These are phyloP conservation scores for Eupithecia exiguata DNA, from an alignment of 2,888 invertebrate species.

Conservation along the genomic window DNA sequence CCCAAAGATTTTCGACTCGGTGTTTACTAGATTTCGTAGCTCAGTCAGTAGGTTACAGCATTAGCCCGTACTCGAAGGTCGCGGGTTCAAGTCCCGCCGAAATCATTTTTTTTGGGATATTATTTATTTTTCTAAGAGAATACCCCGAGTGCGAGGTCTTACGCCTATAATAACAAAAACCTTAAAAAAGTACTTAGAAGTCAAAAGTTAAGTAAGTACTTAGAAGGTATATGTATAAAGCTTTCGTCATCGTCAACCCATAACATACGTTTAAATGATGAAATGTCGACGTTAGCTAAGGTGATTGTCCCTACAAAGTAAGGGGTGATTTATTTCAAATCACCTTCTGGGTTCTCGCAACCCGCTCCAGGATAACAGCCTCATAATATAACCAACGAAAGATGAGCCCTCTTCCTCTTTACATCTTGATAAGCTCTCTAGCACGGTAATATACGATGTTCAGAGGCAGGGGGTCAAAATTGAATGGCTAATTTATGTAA, in stretches of 20 bases:
- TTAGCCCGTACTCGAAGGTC: no score
- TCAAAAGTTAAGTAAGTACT: no score
- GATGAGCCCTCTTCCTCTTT: constrained; percentile 50
- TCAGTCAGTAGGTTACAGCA: no score
- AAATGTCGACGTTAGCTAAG: constrained; percentile 53
- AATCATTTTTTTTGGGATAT: no score
- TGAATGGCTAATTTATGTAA: constrained; percentile 59
- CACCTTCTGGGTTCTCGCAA: constrained; percentile 54
- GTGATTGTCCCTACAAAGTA: constrained; percentile 66
- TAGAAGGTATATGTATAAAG: no score
- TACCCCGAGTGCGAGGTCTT: no score
- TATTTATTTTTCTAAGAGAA: no score
- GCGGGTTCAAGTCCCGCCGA: no score
- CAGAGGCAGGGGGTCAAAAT: constrained; percentile 48
- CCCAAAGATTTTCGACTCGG: no score
- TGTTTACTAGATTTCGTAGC: no score
- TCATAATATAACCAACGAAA: constrained; percentile 55
- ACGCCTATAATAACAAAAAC: no score
- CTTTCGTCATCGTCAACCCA: neutral
- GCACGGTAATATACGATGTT: constrained; percentile 39
- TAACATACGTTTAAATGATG: constrained; percentile 15
- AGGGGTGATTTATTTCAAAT: constrained; percentile 69
- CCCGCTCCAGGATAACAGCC: constrained; percentile 53
- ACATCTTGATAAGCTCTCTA: constrained; percentile 49
- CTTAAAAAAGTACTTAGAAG: no score